Conservation (phyloP, 2,113 vertebrate species). For the Podilymbus podiceps region DNA sequence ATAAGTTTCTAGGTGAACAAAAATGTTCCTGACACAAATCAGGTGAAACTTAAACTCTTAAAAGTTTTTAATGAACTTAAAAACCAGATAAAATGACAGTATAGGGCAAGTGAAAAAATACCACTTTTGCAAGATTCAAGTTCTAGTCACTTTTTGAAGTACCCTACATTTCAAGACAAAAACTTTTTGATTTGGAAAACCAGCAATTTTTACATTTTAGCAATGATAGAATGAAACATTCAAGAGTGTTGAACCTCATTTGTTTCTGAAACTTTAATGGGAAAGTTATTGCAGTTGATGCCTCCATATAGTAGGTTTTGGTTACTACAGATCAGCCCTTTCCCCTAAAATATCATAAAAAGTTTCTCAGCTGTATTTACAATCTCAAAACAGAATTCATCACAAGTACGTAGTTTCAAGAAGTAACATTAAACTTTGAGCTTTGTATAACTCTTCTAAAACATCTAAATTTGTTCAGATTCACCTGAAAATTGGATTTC, state of each 20-base stretch:
- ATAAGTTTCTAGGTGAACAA: neutral
- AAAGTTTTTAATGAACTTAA: neutral
- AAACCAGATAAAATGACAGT: neutral
- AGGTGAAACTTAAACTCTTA: neutral
- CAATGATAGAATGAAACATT: neutral
- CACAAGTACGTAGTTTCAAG: neutral
- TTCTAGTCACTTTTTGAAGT: neutral
- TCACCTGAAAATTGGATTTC: neutral
- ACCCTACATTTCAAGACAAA: neutral
- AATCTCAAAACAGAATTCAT: neutral
- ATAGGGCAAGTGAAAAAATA: neutral
- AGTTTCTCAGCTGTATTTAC: neutral
- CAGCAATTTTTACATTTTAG: neutral
- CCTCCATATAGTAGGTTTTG: neutral
- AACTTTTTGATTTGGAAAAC: neutral
- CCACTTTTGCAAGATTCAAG: neutral
- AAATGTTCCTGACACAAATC: neutral
- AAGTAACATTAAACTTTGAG: neutral
- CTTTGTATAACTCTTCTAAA: neutral
- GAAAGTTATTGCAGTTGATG: neutral
- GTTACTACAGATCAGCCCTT: neutral
- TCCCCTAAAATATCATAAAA: neutral
- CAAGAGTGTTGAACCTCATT: neutral
- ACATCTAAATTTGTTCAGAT: neutral
- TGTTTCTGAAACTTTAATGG: neutral